Base-by-base conservation (phyloP, 2,113 vertebrate genomes). In the Hippopotamus amphibius region DNA sequence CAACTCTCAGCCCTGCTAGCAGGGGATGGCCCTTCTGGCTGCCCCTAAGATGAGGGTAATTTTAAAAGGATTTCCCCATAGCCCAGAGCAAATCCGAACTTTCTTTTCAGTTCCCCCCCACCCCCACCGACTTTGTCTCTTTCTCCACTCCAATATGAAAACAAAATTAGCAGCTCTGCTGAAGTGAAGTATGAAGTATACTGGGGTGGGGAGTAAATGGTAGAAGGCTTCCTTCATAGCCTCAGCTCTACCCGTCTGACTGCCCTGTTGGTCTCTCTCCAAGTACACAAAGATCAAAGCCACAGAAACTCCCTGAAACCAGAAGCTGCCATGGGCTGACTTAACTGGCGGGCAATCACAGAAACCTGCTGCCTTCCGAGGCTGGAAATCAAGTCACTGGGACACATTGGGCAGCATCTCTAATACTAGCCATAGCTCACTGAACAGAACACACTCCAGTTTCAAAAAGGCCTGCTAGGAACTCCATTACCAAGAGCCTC, bases 361-460 rank as follows among this genome's bases (percentile, higher is more conserved):
- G 53, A 96, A 93, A 87, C 65, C 66, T 61, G 41, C 33, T 41
- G 30, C n/a, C 50, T 59, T 81, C 41, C 57, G 7, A 80, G 55
- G 43, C 14, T 96, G 83, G 77, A 96, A 97, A 96, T 76, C 83
- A 96, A 96, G 76, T 95, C 55, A 84, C 48, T 86, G 50, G 41
- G 86, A 96, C 57, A 92, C 16, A 71, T 5, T 19, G 53, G n/a
- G 65, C 8, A 86, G n/a, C 71, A 72, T 88, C 59, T 97, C 43
- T 82, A 91, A 95, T 76, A 92, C 89, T 76, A 88, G 65, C 57
- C 82, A 68, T 41, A 82, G 66, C 11, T 88, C 65, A 12, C 57
- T 55, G 61, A 82, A 96, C 43, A 88, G 81, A 93, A 61, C 28
- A 22, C 50, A 83, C 65, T 91, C n/a, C 61, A 80, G 95, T 90